phyloP scores from a whole-genome alignment of 2,888 invertebrate genomes.

The Sphaerophoria taeniata region DNA sequence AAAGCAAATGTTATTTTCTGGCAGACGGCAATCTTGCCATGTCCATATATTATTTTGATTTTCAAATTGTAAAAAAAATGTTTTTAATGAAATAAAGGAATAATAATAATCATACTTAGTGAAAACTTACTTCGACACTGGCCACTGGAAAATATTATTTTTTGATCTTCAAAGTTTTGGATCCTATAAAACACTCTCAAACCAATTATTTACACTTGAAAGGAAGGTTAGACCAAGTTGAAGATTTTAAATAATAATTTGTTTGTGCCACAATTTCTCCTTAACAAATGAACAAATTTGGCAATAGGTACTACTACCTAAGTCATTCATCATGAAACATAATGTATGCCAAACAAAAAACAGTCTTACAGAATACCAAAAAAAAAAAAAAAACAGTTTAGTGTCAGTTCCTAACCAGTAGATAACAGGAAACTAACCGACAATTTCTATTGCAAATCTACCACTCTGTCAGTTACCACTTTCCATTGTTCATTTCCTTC shows the following conservation, averaged over 20 bases:
- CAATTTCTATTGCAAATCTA: slow-evolving; percentile 47
- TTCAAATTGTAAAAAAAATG: no score
- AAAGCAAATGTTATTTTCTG: no score
- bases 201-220: not conserved
- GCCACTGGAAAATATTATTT: no score
- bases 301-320: not conserved
- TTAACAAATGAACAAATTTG: slow-evolving; percentile 11
- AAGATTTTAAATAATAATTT: slow-evolving; percentile 1
- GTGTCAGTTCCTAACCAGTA: slow-evolving; percentile 32
- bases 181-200: no score
- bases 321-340: slow-evolving; percentile 10
- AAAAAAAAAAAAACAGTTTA: slow-evolving; percentile 19
- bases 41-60: no score
- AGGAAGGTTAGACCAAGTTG: slow-evolving; percentile 1
- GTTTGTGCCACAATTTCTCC: not conserved
- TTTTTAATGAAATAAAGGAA: no score
- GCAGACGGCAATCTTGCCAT: no score
- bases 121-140: no score
- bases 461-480: slow-evolving; percentile 28
- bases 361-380: not conserved
- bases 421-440: slow-evolving; percentile 47
- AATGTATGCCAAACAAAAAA: slow-evolving; percentile 20
- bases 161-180: no score
- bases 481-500: slow-evolving; percentile 55
- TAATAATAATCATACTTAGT: no score